A percentile compares a stretch with the other conserved stretches of the same genome.
phyloP scores from a whole-genome alignment of 2,888 invertebrate genomes.

The Melieria crassipennis region DNA sequence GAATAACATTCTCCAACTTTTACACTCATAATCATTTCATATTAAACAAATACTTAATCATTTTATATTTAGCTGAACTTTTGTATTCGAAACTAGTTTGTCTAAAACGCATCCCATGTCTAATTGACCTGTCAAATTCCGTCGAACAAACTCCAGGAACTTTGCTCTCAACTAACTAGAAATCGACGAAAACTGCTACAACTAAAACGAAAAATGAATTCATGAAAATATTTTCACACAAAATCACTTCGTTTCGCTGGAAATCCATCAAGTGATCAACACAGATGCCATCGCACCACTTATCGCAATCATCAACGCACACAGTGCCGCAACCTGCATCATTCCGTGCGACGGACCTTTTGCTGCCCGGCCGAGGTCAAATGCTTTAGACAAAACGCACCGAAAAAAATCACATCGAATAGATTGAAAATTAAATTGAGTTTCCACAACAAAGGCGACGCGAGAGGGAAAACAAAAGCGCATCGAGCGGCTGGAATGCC shows the following conservation, averaged over 20 bases:
- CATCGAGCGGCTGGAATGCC: neutral
- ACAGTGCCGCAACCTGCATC: conserved; percentile 22
- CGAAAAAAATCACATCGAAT: neutral
- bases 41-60: too few relatives aligned
- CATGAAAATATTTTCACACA: conserved; percentile 19
- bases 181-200: too few relatives aligned
- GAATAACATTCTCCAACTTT: too few relatives aligned
- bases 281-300: conserved; percentile 12
- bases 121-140: too few relatives aligned
- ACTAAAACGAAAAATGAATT: conserved; percentile 3
- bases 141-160: too few relatives aligned
- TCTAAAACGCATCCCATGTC: too few relatives aligned
- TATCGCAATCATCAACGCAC: conserved; percentile 6
- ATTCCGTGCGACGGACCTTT: neutral
- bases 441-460: too few relatives aligned
- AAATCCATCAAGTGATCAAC: conserved; percentile 36
- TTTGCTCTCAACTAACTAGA: too few relatives aligned
- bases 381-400: conserved; percentile 7
- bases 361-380: neutral
- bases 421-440: neutral
- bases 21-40: too few relatives aligned
- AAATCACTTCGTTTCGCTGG: conserved; percentile 29
- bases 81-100: too few relatives aligned
- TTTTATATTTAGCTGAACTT: too few relatives aligned
- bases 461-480: neutral